Evolutionary conservation across 2,797 vertebrate genomes (phyloP), one percentile per base, ranked within the genome.

Genomic region (Ctenopoma multispine): DNA sequence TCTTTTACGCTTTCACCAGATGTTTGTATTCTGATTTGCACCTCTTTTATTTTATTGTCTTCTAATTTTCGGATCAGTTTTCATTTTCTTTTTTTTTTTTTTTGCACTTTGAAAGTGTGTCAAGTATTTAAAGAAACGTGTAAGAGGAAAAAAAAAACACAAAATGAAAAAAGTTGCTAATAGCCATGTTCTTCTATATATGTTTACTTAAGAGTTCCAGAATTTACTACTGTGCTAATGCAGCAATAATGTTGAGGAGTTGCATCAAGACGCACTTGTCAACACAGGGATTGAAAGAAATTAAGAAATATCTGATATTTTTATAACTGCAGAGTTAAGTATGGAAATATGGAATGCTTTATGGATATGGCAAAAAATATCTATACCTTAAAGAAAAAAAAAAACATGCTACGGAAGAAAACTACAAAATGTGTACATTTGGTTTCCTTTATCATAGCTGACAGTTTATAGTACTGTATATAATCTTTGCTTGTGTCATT

Each of bases 401-500:
- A 87, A 89, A 82, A 86, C 82, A 90, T 86, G 82, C 85, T 92
- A 88, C 69, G 31, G 89, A 91, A 90, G 92, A 47, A 89, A 91
- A 90, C 77, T 85, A 83, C 75, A 88, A 90, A 89, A 93, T 82
- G 84, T 83, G 84, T 92, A 60, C 82, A 87, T 90, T 90, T 94
- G 87, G 86, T 93, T 93, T 94, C 92, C 91, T 95, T 93, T 95
- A 94, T 92, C 75, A 82, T 76, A 92, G 93, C 92, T 92, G 91
- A 93, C 91, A 94, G 89, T 93, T 95, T 93, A 90, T 94, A 94
- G 89, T 90, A 11, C 21, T 94, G 92, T 94, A 90, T 93, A 91
- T 93, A 90, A 91, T 91, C 92, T 93, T 94, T 92, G 91, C 91
- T 95, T 95, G 89, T 94, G 92, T 94, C 92, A 92, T 93, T 92